Evolutionary conservation across 2,888 invertebrate species (phyloP), one percentile per base, ranked within the genome.

Genomic region (Dynastes maya): DNA sequence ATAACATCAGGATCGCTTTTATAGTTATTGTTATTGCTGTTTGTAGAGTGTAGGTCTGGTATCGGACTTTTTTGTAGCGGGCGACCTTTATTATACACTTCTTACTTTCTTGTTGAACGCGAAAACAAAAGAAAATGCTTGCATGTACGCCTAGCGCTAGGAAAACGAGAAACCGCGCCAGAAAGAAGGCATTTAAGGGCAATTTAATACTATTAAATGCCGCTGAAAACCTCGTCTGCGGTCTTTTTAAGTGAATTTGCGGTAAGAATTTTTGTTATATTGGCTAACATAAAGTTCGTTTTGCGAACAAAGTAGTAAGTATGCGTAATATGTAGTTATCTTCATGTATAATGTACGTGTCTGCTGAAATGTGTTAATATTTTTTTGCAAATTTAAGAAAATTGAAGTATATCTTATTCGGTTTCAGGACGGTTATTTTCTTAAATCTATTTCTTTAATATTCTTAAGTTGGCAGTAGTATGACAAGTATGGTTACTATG

Each of bases 151-250:
- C 27, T 32, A 16, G 4, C 27, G 11, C 5, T 40, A 61, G 27
- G 45, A 74, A 61, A 61, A 37, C 29, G 45, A 74, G 61, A 74
- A 32, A 11, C 13, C 49, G 61, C 61, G 72, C 61, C 58, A 61
- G 61, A 55, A 61, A 61, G 61, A 61, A 45, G 40, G 58, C 61
- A 61, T 74, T 74, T 61, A 74, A 74, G 58, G 40, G 58, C 45
- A 58, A 71, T 74, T 74, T 61, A 74, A 74, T 27, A 74, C 61
- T 74, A 61, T 45, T 74, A 74, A 32, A 74, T 61, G 22, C 22
- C 61, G 40, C 45, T 45, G 40, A 61, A 74, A 40, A 74, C 27
- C 27, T 27, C 40, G 58, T 74, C 61, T 74, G 72, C 72, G 72
- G 72, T 74, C 53, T 72, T 6, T 45, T 61, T 37, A 72, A 40